These are phyloP conservation scores for Thalassaphorura encarpata DNA, from an alignment of 1,140 invertebrate genomes.

Conservation along the genomic window DNA sequence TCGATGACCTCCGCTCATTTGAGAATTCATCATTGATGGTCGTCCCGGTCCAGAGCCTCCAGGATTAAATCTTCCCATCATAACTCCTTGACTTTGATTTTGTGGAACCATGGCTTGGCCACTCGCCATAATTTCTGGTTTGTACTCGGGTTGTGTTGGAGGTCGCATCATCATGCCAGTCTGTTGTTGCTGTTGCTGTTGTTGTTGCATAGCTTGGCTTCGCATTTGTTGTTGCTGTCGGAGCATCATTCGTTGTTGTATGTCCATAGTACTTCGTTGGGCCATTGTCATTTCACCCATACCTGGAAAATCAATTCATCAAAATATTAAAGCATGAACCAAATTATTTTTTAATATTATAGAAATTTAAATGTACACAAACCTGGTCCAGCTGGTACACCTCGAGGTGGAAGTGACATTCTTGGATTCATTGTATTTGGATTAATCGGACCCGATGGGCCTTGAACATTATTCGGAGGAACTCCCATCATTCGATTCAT, in stretches of 20 bases:
- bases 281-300: background rate
- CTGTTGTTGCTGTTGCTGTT: background rate
- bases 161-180: background rate
- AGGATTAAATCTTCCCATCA: background rate
- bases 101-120: background rate
- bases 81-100: background rate
- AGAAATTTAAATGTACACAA: background rate
- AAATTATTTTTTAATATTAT: background rate
- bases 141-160: background rate
- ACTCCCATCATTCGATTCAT: background rate
- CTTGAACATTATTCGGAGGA: background rate
- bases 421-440: background rate
- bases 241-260: conserved; percentile 18
- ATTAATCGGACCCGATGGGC: background rate
- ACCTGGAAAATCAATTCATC: background rate
- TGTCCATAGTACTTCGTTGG: background rate
- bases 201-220: background rate
- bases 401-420: background rate
- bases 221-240: background rate
- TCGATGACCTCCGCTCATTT: background rate
- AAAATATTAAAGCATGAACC: background rate
- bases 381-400: background rate
- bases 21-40: background rate
- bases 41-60: background rate
- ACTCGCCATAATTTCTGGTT: background rate